Conservation (phyloP, 2,888 invertebrate genomes). For the Hetaerina titia region DNA sequence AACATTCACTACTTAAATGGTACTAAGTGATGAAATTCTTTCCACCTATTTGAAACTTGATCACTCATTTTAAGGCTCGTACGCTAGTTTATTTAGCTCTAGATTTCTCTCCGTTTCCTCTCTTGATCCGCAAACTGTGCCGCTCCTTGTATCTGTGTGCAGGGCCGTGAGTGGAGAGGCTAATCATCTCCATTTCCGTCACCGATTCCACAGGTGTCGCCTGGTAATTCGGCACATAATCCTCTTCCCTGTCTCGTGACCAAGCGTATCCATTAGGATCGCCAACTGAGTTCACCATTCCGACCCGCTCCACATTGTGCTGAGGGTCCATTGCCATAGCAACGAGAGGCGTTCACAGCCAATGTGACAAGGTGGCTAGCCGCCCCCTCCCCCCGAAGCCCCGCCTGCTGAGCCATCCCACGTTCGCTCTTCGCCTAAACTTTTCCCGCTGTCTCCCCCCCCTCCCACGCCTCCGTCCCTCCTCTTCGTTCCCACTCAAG, state of each 20-base stretch:
- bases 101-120: not conserved
- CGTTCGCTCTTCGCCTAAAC: slow-evolving; percentile 42
- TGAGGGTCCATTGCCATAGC: slow-evolving; percentile 55
- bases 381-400: not conserved
- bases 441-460: not conserved
- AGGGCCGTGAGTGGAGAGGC: not conserved
- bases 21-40: no score
- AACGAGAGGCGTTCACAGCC: slow-evolving; percentile 24
- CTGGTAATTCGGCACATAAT: not conserved
- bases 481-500: slow-evolving; percentile 27
- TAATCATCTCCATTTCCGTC: not conserved
- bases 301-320: slow-evolving; percentile 36
- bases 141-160: not conserved
- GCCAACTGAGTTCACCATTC: not conserved
- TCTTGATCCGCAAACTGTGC: not conserved
- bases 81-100: not conserved
- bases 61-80: no score
- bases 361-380: slow-evolving; percentile 2
- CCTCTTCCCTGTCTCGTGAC: slow-evolving; percentile 8
- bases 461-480: not conserved
- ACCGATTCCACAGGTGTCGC: slow-evolving; percentile 56
- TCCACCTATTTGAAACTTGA: no score
- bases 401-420: slow-evolving; percentile 30
- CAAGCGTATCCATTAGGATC: not conserved
- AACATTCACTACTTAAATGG: no score